These are phyloP conservation scores for Oscheius sp. DNA, from an alignment of 2,888 invertebrate genomes.

Conservation along the genomic window DNA sequence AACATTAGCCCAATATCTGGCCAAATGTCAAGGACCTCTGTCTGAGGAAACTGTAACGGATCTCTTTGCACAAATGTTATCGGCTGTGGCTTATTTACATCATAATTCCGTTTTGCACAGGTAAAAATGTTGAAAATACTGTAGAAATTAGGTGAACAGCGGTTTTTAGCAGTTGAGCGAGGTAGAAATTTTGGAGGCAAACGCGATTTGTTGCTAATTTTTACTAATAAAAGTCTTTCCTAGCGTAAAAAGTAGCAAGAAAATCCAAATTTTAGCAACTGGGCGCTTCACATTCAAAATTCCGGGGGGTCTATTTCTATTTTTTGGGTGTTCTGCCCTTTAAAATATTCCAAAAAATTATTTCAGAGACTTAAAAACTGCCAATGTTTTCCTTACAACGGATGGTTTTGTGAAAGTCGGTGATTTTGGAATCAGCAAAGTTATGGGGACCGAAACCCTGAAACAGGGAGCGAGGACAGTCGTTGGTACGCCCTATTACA, in stretches of 20 bases:
- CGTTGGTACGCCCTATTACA: constrained; percentile 77
- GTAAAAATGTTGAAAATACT: too few relatives aligned
- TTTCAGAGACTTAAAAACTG: constrained; percentile 82
- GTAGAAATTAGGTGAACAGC: too few relatives aligned
- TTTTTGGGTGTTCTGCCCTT: too few relatives aligned
- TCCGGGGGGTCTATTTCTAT: too few relatives aligned
- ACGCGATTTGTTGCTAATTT: too few relatives aligned
- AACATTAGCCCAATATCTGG: constrained; percentile 80
- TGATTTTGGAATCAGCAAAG: constrained; percentile 84
- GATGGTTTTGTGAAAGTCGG: constrained; percentile 81
- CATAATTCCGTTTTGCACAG: constrained; percentile 79
- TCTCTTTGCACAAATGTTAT: constrained; percentile 78
- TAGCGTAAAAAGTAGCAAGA: too few relatives aligned
- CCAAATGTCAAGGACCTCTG: constrained; percentile 77
- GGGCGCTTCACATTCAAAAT: not conserved
- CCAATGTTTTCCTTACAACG: constrained; percentile 82
- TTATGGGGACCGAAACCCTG: constrained; percentile 79
- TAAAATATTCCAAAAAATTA: too few relatives aligned
- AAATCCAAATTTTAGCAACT: too few relatives aligned
- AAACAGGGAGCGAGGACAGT: constrained; percentile 75
- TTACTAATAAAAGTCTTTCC: too few relatives aligned
- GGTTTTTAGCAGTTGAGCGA: too few relatives aligned
- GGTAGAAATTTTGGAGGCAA: too few relatives aligned
- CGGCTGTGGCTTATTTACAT: constrained; percentile 82
- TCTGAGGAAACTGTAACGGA: constrained; percentile 76